A percentile compares a stretch with the other conserved stretches of the same genome.
Conservation (phyloP, 1,140 invertebrate genomes). For the Cataglyphis hispanica region DNA sequence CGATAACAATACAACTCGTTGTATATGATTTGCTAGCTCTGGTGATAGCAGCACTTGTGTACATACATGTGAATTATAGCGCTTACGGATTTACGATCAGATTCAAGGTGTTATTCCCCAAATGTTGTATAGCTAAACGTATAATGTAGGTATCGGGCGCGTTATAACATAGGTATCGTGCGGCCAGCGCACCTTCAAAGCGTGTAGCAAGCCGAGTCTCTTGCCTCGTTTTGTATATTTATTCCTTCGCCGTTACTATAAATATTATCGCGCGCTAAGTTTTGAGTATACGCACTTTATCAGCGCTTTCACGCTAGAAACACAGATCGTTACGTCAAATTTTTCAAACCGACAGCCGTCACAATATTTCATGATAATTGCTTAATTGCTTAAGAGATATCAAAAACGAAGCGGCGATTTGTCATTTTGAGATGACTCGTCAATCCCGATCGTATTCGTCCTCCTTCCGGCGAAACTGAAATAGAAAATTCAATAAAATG, state of each 20-base stretch:
- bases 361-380: constrained; percentile 37
- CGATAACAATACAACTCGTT: neutral
- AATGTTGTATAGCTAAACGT: neutral
- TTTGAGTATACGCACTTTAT: constrained; percentile 65
- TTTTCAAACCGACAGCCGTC: constrained; percentile 50
- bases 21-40: neutral
- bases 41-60: neutral
- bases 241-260: constrained; percentile 61
- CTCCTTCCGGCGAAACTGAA: neutral
- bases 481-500: neutral
- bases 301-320: constrained; percentile 54
- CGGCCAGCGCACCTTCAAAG: neutral
- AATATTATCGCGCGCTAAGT: constrained; percentile 68
- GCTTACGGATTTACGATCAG: constrained; percentile 17
- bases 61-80: neutral
- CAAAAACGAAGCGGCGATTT: neutral
- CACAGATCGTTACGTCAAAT: constrained; percentile 40
- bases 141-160: neutral
- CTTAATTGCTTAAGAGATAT: constrained; percentile 4
- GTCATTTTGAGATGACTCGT: neutral
- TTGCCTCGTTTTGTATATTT: constrained; percentile 67
- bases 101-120: neutral
- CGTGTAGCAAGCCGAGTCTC: constrained; percentile 13
- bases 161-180: neutral
- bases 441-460: too few relatives aligned